These are phyloP conservation scores for Sebastes iracundus DNA, from an alignment of 2,797 vertebrate genomes.

Conservation along the genomic window DNA sequence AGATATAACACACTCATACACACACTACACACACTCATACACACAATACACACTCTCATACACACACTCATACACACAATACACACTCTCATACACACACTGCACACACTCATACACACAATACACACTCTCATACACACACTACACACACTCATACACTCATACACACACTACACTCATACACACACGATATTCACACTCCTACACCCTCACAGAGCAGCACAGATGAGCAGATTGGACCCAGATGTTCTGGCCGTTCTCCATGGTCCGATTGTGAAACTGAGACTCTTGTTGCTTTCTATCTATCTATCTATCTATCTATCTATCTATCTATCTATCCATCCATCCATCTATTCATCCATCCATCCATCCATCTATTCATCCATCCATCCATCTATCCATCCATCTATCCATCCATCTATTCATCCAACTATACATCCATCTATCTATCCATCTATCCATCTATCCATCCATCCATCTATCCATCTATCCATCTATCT, in stretches of 20 bases:
- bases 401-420: neutral
- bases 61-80: neutral
- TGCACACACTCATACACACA: neutral
- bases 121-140: conserved; percentile 1
- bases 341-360: neutral
- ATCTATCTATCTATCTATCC: neutral
- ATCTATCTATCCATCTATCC: neutral
- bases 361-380: fast-evolving
- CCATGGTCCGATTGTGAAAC: conserved; percentile 44
- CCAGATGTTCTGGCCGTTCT: conserved; percentile 71
- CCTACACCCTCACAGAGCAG: neutral
- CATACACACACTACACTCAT: neutral
- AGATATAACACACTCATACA: conserved; percentile 18
- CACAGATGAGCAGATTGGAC: conserved; percentile 66
- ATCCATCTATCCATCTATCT: neutral
- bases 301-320: neutral
- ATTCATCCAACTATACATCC: neutral
- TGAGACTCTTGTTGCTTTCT: conserved; percentile 3
- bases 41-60: neutral
- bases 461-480: fast-evolving
- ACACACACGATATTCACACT: conserved; percentile 2
- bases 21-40: conserved; percentile 9
- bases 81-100: neutral
- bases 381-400: neutral
- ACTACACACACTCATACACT: neutral